Percentiles rank a stretch among this genome's conserved stretches.
Conservation (phyloP, 2,888 invertebrate genomes). For the Cryptus armator region DNA sequence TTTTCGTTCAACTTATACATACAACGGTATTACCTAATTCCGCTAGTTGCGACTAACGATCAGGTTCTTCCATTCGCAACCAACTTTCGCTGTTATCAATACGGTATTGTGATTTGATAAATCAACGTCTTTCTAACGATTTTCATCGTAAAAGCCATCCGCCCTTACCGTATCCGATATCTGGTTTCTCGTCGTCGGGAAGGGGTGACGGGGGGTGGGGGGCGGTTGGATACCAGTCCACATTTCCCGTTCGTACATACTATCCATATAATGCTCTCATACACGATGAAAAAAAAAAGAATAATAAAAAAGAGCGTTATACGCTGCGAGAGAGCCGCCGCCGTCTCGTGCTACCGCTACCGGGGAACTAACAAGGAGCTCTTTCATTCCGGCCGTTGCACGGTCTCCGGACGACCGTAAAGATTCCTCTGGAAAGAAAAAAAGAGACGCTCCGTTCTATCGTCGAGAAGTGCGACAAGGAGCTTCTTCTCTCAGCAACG, state of each 20-base stretch:
- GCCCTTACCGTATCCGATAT: conserved; percentile 7
- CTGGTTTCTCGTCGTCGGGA: neutral
- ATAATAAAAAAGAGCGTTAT: conserved; percentile 57
- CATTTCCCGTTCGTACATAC: conserved; percentile 36
- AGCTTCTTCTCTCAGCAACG: conserved; percentile 21
- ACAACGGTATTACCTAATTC: no score
- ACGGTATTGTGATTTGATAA: neutral
- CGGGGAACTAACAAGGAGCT: conserved; percentile 78
- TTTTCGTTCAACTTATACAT: no score
- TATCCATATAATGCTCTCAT: conserved; percentile 23
- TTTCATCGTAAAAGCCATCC: conserved; percentile 3
- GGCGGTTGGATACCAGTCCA: neutral
- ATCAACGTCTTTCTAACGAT: conserved; percentile 24
- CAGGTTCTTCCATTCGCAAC: neutral
- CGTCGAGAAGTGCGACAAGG: conserved; percentile 47
- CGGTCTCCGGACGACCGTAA: conserved; percentile 75
- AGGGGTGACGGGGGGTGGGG: neutral
- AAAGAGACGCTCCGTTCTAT: conserved; percentile 52
- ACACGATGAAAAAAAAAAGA: conserved; percentile 51
- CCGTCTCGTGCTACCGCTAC: conserved; percentile 37
- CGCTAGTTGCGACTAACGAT: no score
- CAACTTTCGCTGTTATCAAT: neutral
- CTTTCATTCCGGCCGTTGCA: conserved; percentile 80
- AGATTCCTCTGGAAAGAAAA: conserved; percentile 71
- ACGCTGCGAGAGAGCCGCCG: conserved; percentile 39